A percentile compares a stretch with the other conserved stretches of the same genome.
Evolutionary conservation across 2,888 invertebrate species (phyloP).

Genomic region (Meiosimyza platycephala): DNA sequence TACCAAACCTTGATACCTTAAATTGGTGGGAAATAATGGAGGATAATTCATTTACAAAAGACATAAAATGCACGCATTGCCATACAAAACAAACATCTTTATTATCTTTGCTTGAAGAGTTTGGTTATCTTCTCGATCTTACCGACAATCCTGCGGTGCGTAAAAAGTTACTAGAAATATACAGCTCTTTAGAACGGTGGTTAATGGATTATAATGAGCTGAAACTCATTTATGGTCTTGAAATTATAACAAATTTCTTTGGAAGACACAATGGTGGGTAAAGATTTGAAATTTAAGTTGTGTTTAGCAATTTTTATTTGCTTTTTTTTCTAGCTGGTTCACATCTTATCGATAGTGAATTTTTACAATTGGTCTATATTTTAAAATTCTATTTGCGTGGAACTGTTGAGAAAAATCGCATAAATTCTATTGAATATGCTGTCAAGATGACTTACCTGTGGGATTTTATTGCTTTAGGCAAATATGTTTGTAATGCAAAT

Average conservation of each 20-base stretch:
- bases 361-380: conserved; percentile 45
- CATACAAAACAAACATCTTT: conserved; percentile 45
- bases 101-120: conserved; percentile 36
- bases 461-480: conserved; percentile 54
- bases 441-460: conserved; percentile 49
- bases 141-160: conserved; percentile 32
- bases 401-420: conserved; percentile 42
- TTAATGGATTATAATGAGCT: conserved; percentile 50
- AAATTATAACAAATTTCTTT: conserved; percentile 43
- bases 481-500: conserved; percentile 43
- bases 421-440: conserved; percentile 49
- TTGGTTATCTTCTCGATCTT: conserved; percentile 35
- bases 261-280: conserved; percentile 43
- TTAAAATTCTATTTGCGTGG: conserved; percentile 45
- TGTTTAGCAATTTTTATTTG: background rate
- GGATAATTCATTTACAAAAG: background rate
- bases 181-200: conserved; percentile 42
- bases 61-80: conserved; percentile 44
- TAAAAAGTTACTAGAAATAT: conserved; percentile 38
- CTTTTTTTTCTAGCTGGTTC: conserved; percentile 43
- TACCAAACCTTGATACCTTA: conserved; percentile 26
- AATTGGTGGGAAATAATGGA: conserved; percentile 51
- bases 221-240: conserved; percentile 44
- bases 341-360: conserved; percentile 47
- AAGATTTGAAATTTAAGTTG: background rate